phyloP scores from a whole-genome alignment of 2,113 vertebrate species.

The Butorides virescens region DNA sequence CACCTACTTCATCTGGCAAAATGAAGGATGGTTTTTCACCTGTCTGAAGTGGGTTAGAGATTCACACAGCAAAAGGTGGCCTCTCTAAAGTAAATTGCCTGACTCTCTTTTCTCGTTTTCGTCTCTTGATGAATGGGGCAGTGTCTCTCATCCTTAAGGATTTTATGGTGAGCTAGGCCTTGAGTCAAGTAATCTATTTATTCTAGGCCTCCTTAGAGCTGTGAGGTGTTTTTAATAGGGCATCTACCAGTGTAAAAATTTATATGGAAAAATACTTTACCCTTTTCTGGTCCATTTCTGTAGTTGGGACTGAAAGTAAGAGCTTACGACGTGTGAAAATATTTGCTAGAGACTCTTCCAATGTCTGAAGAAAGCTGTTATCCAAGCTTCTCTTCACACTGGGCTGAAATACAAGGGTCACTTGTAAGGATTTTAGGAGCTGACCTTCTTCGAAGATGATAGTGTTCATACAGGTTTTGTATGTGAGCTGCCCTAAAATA shows the following conservation, averaged over 20 bases:
- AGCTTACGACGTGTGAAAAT: not conserved
- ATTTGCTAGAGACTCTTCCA: not conserved
- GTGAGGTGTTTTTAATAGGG: not conserved
- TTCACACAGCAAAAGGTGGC: not conserved
- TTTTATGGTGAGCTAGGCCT: not conserved
- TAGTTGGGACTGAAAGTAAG: not conserved
- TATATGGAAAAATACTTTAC: not conserved
- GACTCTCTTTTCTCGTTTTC: not conserved
- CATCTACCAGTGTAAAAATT: not conserved
- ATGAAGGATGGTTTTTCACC: not conserved
- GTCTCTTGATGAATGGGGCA: not conserved
- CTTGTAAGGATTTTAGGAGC: not conserved
- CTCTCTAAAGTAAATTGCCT: not conserved
- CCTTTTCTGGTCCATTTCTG: not conserved
- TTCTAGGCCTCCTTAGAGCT: not conserved
- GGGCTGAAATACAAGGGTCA: not conserved
- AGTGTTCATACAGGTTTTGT: not conserved
- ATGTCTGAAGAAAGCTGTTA: not conserved
- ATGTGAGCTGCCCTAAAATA: not conserved
- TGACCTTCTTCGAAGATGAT: not conserved
- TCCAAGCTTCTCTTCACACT: not conserved
- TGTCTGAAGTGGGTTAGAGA: not conserved
- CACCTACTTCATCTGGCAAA: not conserved
- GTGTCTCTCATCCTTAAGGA: not conserved
- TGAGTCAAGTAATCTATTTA: not conserved